Percentiles rank a stretch among this genome's conserved stretches.
These are phyloP conservation scores for Patiria miniata DNA, from an alignment of 35 echinoderm and acorn worm species.

Conservation along the genomic window DNA sequence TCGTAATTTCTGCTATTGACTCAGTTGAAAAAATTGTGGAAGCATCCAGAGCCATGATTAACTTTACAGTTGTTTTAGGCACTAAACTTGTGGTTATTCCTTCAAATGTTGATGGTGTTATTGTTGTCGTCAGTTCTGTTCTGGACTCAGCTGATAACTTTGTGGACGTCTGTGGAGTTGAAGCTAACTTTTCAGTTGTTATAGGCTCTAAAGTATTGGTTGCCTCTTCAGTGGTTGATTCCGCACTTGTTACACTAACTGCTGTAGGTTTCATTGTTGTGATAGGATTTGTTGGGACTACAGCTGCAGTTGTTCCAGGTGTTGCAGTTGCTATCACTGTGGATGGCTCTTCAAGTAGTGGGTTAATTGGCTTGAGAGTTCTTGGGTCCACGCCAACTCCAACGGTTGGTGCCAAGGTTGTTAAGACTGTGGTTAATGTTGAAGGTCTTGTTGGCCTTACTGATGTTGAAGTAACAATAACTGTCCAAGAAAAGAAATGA, in stretches of 20 bases:
- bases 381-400: background rate
- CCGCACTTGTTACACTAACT: background rate
- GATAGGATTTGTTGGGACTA: slow-evolving; percentile 13
- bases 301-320: background rate
- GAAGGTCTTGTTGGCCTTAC: slow-evolving; percentile 35
- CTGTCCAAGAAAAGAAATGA: slow-evolving; percentile 14
- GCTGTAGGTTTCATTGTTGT: background rate
- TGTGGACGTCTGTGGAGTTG: background rate
- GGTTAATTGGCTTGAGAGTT: background rate
- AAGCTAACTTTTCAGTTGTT: background rate
- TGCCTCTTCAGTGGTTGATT: background rate
- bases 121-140: too few species aligned
- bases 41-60: too few species aligned
- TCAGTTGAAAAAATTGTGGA: background rate
- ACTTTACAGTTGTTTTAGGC: too few species aligned
- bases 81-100: background rate
- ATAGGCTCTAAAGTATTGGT: background rate
- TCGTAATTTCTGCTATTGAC: too few species aligned
- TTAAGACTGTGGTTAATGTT: slow-evolving; percentile 5
- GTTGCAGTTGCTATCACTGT: slow-evolving; percentile 11
- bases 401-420: background rate
- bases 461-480: slow-evolving; percentile 35
- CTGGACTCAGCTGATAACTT: background rate
- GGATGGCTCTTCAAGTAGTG: background rate
- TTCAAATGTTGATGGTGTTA: background rate